Conservation (phyloP, 35 echinoderm and acorn worm species). For the Chiridota heheva region DNA sequence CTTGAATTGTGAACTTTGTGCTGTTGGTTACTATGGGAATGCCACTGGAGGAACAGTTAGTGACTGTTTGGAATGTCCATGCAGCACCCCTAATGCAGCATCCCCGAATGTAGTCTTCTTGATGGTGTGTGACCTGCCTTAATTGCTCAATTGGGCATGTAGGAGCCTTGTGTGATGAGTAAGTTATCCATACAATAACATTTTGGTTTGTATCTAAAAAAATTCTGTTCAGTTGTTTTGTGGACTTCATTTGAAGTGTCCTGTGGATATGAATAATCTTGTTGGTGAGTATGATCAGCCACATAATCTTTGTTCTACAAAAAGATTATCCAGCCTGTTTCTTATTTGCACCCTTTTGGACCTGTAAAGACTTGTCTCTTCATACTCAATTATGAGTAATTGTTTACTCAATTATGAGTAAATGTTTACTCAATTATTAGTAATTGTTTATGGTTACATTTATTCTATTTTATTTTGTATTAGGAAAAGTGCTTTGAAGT, state of each 20-base stretch:
- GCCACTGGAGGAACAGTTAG: conserved; percentile 67
- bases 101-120: conserved; percentile 51
- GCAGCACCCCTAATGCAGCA: conserved; percentile 34
- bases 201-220: not conserved
- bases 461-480: too few relatives aligned
- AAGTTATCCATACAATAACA: not conserved
- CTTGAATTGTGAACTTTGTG: conserved; percentile 85
- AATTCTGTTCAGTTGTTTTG: not conserved
- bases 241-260: not conserved
- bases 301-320: too few relatives aligned
- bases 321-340: too few relatives aligned
- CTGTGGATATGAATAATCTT: too few relatives aligned
- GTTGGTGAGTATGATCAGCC: too few relatives aligned
- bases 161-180: conserved; percentile 79
- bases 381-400: too few relatives aligned
- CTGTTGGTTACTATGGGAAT: conserved; percentile 83
- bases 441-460: too few relatives aligned
- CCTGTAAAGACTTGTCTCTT: too few relatives aligned
- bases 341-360: too few relatives aligned
- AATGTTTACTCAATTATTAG: too few relatives aligned
- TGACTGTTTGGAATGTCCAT: conserved; percentile 86
- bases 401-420: too few relatives aligned
- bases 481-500: too few relatives aligned
- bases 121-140: conserved; percentile 73
- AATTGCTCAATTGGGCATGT: conserved; percentile 76